phyloP scores from a whole-genome alignment of 2,113 vertebrate species.

The Pomatostomus ruficeps region DNA sequence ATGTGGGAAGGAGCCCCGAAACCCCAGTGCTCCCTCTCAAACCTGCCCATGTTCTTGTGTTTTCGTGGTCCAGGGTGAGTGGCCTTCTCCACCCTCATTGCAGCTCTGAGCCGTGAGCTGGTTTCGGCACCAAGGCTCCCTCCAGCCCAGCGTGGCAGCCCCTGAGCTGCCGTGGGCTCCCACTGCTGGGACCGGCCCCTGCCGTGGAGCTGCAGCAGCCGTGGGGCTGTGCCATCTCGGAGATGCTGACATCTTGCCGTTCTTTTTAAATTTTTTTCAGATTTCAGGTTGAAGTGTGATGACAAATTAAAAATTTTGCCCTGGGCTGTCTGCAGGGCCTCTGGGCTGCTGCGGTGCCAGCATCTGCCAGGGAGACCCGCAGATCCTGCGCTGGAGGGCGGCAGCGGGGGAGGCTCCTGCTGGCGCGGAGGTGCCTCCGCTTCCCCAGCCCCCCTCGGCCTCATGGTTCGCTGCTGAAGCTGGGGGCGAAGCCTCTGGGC shows the following conservation, averaged over 20 bases:
- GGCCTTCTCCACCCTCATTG: not conserved
- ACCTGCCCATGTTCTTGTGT: not conserved
- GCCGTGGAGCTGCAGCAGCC: not conserved
- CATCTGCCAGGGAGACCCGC: slow-evolving; percentile 82
- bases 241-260: slow-evolving; percentile 65
- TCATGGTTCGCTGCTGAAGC: not conserved
- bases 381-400: slow-evolving; percentile 55
- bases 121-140: not conserved
- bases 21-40: accelerated
- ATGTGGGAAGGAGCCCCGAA: not conserved
- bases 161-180: not conserved
- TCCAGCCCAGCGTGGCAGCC: not conserved
- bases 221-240: not conserved
- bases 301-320: slow-evolving; percentile 85
- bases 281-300: slow-evolving; percentile 73
- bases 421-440: accelerated
- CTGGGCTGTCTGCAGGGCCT: slow-evolving; percentile 85
- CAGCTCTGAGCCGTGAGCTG: not conserved
- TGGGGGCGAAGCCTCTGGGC: not conserved
- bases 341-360: slow-evolving; percentile 73
- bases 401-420: not conserved
- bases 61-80: accelerated
- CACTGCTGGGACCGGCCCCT: not conserved
- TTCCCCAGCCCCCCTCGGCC: not conserved
- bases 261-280: not conserved